Evolutionary conservation across 2,113 vertebrate genomes (phyloP).

Genomic region (Sula dactylatra): DNA sequence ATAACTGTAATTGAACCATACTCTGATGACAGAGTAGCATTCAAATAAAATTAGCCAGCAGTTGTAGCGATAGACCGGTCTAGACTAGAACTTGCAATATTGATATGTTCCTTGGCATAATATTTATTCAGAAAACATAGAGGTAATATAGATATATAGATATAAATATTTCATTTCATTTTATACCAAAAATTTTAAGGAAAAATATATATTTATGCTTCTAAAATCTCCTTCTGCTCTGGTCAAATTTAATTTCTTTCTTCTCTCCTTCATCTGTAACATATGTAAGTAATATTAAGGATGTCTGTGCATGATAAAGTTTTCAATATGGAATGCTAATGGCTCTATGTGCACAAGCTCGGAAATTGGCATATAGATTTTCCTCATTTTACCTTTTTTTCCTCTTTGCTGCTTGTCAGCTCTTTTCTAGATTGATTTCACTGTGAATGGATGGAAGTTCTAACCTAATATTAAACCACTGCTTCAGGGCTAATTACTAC

Average conservation of each 20-base stretch:
- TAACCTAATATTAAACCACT: not conserved
- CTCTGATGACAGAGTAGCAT: not conserved
- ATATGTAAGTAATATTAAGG: not conserved
- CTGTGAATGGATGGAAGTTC: not conserved
- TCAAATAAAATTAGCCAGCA: slow-evolving; percentile 45
- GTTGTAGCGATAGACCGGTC: not conserved
- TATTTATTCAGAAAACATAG: slow-evolving; percentile 23
- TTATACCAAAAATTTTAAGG: not conserved
- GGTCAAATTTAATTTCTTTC: slow-evolving; percentile 16
- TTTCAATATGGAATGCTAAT: not conserved
- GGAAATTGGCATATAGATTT: not conserved
- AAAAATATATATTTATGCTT: not conserved
- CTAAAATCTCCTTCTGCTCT: not conserved
- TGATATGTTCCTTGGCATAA: not conserved
- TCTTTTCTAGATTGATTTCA: not conserved
- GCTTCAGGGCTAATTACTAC: not conserved
- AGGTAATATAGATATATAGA: not conserved
- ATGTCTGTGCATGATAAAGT: not conserved
- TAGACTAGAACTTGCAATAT: not conserved
- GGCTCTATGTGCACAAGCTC: not conserved
- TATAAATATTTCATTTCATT: slow-evolving; percentile 3
- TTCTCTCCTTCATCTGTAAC: not conserved
- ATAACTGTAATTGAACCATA: slow-evolving; percentile 27
- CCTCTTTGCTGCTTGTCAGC: not conserved
- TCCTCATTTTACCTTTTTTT: not conserved